Base-by-base conservation (phyloP, 2,888 invertebrate genomes). In the Agrotis puta region DNA sequence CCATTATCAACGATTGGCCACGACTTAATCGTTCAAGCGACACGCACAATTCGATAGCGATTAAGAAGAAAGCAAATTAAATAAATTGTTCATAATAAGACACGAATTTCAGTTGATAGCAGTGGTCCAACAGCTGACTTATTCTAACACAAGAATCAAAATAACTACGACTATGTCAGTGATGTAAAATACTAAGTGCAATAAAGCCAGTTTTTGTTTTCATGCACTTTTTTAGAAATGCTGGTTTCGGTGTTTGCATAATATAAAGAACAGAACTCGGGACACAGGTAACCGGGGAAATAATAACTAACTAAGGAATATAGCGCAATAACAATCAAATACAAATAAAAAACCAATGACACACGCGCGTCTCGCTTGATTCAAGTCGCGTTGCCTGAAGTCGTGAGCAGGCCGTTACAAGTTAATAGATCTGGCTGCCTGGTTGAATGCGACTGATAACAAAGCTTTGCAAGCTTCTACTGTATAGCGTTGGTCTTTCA, bases 391-490 rank as follows among this genome's bases (percentile, higher is more conserved):
- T 56, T 2, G 1, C n/a, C 33, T 14, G 33, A 56, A 7, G 56
- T 20, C 7, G n/a, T n/a, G n/a, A 56, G 33, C 56, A 14, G 0
- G 56, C 11, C 33, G n/a, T 56, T 56, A 33, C 65, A 75, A 67
- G 59, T 65, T 77, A 80, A 75, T 70, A 75, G 73, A 75, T 79
- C 63, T 70, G 64, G 50, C 56, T 53, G 43, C 67, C 33, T 57
- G 45, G 16, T 57, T 80, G 77, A 80, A 76, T 74, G 65, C 58
- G 61, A 53, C 62, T 67, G 82, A 85, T 82, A 85, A 82, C 82
- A 81, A 74, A 70, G 81, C 79, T 84, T 82, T 79, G 66, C 65
- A 64, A 68, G 53, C 56, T 54, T 50, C 62, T 20, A 39, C 24
- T 48, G 43, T 45, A 58, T 13, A 53, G 27, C 27, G 57, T 48